Evolutionary conservation across 2,888 invertebrate species (phyloP).

Genomic region (Drosophila kokeensis): DNA sequence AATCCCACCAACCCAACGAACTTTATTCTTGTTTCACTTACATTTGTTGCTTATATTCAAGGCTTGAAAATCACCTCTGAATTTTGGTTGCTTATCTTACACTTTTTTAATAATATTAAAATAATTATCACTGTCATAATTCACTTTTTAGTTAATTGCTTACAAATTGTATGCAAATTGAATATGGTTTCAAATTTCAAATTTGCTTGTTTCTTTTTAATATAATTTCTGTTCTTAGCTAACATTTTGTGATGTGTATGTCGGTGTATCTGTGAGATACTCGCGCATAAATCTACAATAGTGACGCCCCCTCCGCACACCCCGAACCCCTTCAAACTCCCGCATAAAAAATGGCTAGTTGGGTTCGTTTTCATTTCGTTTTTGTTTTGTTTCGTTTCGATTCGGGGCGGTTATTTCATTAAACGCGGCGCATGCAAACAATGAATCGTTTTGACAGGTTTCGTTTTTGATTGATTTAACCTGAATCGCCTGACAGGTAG

Average conservation of each 20-base stretch:
- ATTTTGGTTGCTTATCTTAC: not conserved
- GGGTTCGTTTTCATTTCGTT: slow-evolving; percentile 22
- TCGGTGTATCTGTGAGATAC: slow-evolving; percentile 56
- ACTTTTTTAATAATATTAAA: not conserved
- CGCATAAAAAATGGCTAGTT: slow-evolving; percentile 38
- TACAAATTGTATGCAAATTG: not conserved
- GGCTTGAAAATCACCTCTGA: rapidly evolving
- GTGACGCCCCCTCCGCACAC: slow-evolving; percentile 21
- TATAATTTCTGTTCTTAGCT: not conserved
- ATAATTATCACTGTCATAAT: not conserved
- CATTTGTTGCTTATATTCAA: not conserved
- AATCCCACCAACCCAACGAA: too few species aligned
- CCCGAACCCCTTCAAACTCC: slow-evolving; percentile 9
- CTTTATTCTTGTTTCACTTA: not conserved
- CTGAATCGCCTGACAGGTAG: slow-evolving; percentile 76
- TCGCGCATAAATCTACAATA: slow-evolving; percentile 74
- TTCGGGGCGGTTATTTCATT: slow-evolving; percentile 60
- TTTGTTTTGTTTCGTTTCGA: slow-evolving; percentile 28
- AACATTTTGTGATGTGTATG: slow-evolving; percentile 1
- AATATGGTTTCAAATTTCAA: not conserved
- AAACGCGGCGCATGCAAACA: slow-evolving; percentile 65
- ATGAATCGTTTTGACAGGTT: slow-evolving; percentile 80
- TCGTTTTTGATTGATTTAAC: slow-evolving; percentile 79
- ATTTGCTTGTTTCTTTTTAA: rapidly evolving
- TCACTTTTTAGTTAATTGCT: not conserved